These are phyloP conservation scores for Crossocerus cetratus DNA, from an alignment of 2,888 invertebrate genomes.

Conservation along the genomic window DNA sequence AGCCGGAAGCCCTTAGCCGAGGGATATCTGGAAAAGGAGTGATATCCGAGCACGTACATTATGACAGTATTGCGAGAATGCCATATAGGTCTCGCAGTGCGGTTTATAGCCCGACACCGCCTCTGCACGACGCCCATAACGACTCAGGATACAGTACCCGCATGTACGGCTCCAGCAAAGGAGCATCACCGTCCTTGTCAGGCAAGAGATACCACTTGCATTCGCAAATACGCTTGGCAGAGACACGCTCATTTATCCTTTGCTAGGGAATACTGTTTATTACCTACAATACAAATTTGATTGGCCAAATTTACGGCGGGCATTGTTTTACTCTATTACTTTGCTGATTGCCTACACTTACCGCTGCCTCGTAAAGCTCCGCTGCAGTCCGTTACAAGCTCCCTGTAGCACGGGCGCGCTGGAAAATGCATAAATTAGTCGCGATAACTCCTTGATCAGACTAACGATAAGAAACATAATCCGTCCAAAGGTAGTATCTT, in stretches of 20 bases:
- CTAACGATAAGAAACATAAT: too few species aligned
- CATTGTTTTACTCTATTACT: constrained; percentile 1
- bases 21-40: constrained; percentile 56
- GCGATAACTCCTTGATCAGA: too few species aligned
- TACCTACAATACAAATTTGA: neutral
- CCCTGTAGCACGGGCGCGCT: too few species aligned
- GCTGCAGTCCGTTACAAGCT: too few species aligned
- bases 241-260: neutral
- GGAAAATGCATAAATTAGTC: too few species aligned
- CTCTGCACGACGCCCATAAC: constrained; percentile 83
- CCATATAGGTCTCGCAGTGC: constrained; percentile 77
- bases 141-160: constrained; percentile 93
- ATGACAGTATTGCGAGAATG: constrained; percentile 70
- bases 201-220: constrained; percentile 49
- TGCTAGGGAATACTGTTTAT: neutral
- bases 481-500: too few species aligned
- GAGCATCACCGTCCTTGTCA: constrained; percentile 87
- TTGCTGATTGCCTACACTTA: neutral
- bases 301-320: neutral
- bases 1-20: constrained; percentile 60
- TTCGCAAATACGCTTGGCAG: neutral
- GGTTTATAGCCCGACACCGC: constrained; percentile 78
- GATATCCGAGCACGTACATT: constrained; percentile 61
- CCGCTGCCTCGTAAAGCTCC: too few species aligned
- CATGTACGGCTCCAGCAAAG: constrained; percentile 87